Conservation (phyloP, 2,113 vertebrate species). For the Centropristis striata region DNA sequence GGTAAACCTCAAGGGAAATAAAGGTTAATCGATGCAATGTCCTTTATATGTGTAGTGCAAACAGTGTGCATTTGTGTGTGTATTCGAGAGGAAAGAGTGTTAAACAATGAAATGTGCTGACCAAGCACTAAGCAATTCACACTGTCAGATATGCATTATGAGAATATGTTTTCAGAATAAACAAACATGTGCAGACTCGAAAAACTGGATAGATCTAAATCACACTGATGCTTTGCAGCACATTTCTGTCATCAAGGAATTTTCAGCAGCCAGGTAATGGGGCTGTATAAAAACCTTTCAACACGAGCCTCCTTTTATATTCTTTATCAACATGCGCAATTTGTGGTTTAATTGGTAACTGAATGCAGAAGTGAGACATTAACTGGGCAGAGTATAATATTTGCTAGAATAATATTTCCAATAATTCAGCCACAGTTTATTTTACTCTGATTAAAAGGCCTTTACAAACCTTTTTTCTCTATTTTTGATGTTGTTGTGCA, state of each 20-base stretch:
- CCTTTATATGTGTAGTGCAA: slow-evolving; percentile 15
- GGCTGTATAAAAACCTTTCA: background rate
- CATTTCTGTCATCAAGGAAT: background rate
- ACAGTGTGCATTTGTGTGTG: background rate
- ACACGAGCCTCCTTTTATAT: background rate
- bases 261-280: background rate
- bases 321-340: background rate
- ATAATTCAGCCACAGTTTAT: background rate
- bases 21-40: slow-evolving; percentile 54
- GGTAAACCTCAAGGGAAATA: slow-evolving; percentile 39
- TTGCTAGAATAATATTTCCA: background rate
- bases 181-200: background rate
- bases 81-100: background rate
- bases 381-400: background rate
- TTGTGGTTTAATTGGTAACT: background rate
- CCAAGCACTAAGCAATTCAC: background rate
- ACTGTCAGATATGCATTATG: background rate
- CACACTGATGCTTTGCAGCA: background rate
- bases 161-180: slow-evolving; percentile 10
- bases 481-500: too few relatives aligned
- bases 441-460: background rate
- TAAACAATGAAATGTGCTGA: slow-evolving; percentile 31
- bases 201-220: background rate
- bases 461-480: too few relatives aligned
- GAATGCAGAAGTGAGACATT: background rate